phyloP scores from a whole-genome alignment of 2,797 vertebrate genomes.

The Sitta carolinensis region DNA sequence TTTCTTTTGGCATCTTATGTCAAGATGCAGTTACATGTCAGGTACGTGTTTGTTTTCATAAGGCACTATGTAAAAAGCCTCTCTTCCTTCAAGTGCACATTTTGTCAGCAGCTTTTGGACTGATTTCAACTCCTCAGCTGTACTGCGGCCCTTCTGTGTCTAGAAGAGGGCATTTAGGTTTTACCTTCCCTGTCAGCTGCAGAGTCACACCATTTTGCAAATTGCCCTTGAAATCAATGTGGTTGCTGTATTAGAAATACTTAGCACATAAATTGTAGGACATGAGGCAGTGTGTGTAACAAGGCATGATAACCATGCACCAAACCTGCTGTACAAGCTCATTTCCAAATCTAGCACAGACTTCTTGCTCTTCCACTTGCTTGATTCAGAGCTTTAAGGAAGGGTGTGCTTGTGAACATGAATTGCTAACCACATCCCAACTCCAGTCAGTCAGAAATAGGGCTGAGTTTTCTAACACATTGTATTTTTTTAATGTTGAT shows the following conservation, averaged over 20 bases:
- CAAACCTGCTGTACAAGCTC: conserved; percentile 24
- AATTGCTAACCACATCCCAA: neutral
- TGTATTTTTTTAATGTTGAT: neutral
- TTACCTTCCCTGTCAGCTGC: conserved; percentile 45
- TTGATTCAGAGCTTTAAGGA: neutral
- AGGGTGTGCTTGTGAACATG: neutral
- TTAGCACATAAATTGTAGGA: conserved; percentile 47
- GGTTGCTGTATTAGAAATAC: conserved; percentile 13
- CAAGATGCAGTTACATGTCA: neutral
- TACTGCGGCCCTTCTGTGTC: neutral
- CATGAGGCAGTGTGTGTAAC: neutral
- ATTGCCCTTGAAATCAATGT: conserved; percentile 52
- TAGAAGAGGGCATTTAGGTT: neutral
- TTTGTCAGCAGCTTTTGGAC: conserved; percentile 15
- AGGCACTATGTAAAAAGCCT: neutral
- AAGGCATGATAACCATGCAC: neutral
- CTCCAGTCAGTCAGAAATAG: neutral
- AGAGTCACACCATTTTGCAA: conserved; percentile 12
- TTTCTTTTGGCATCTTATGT: neutral
- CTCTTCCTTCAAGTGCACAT: neutral
- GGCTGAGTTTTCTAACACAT: neutral
- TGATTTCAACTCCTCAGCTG: neutral
- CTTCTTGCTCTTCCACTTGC: neutral
- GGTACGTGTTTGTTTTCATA: conserved; percentile 2
- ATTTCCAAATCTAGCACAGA: neutral